Percentiles rank a stretch among this genome's conserved stretches.
Evolutionary conservation across 2,797 vertebrate genomes (phyloP).

Genomic region (Carcharodon carcharias): DNA sequence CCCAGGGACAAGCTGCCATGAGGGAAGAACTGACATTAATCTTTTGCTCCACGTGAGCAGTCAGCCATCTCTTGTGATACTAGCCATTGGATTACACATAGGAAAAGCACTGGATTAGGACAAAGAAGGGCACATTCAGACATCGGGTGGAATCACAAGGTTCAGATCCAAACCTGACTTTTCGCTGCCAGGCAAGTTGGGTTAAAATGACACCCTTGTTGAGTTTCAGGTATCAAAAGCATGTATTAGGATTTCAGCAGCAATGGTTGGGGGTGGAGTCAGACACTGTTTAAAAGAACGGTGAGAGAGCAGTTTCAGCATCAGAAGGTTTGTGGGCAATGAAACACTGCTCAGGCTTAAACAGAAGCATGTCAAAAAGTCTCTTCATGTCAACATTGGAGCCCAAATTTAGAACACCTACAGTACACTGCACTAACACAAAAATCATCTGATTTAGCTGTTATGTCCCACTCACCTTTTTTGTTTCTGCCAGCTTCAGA

Average conservation of each 20-base stretch:
- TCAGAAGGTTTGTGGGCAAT: background rate
- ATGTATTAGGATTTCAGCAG: background rate
- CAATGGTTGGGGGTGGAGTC: background rate
- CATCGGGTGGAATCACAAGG: background rate
- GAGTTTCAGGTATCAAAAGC: background rate
- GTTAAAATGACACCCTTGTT: background rate
- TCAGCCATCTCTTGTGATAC: background rate
- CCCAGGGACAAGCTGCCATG: background rate
- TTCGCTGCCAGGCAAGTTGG: background rate
- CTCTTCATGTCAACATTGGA: background rate
- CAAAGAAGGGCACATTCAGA: background rate
- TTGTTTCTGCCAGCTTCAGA: conserved; percentile 71
- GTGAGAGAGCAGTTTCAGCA: background rate
- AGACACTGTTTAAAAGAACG: background rate
- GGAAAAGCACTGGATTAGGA: background rate
- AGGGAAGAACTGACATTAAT: background rate
- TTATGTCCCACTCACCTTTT: conserved; percentile 56
- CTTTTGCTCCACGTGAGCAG: background rate
- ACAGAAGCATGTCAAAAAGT: background rate
- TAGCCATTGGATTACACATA: background rate
- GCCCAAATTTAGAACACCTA: background rate
- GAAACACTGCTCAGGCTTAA: background rate
- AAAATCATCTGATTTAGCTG: accelerated
- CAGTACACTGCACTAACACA: background rate
- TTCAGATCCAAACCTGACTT: background rate